Evolutionary conservation across 2,113 vertebrate genomes (phyloP).

Genomic region (Genyomyrus donnyi): DNA sequence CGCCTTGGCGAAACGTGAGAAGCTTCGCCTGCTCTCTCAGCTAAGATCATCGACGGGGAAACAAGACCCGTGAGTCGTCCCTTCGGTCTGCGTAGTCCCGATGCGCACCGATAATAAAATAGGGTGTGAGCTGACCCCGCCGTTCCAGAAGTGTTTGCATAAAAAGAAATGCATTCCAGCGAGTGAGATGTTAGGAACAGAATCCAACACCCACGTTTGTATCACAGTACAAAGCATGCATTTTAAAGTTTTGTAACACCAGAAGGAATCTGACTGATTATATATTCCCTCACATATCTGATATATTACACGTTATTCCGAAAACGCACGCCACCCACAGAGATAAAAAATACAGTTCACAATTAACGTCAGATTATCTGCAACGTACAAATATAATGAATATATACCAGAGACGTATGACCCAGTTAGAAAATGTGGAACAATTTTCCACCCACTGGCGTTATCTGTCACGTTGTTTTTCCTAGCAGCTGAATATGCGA

Average conservation of each 20-base stretch:
- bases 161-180: background rate
- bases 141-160: background rate
- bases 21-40: slow-evolving; percentile 5
- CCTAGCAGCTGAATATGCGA: background rate
- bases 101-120: background rate
- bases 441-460: background rate
- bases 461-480: background rate
- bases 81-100: background rate
- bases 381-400: background rate
- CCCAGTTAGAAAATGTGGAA: background rate
- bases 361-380: background rate
- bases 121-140: background rate
- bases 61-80: slow-evolving; percentile 5
- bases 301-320: background rate
- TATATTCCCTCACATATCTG: background rate
- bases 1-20: slow-evolving; percentile 2
- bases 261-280: background rate
- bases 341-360: background rate
- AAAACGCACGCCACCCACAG: background rate
- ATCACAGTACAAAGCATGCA: background rate
- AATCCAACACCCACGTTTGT: background rate
- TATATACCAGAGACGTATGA: background rate
- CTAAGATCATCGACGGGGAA: background rate
- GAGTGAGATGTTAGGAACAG: background rate
- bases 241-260: background rate